Evolutionary conservation across 92 coral and sea anemone species (phyloP).

Genomic region (Meandrina meandrites): DNA sequence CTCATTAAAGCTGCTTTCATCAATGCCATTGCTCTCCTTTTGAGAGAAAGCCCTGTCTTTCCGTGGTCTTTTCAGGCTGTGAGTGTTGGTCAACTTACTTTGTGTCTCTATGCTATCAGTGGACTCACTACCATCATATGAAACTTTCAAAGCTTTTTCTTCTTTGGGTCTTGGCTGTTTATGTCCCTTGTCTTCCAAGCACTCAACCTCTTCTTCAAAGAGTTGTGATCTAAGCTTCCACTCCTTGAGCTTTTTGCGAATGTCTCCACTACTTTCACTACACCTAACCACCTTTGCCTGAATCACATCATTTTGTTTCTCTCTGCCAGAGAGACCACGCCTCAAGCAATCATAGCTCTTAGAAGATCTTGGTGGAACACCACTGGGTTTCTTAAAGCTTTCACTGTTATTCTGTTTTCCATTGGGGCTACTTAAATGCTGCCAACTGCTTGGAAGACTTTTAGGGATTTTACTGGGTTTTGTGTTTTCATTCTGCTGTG

Average conservation of each 20-base stretch:
- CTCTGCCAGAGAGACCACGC: slow-evolving; percentile 2
- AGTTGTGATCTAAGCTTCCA: slow-evolving; percentile 39
- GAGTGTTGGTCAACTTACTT: slow-evolving; percentile 39
- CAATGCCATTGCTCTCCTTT: slow-evolving; percentile 13
- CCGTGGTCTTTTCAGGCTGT: slow-evolving; percentile 50
- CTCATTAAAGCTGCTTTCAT: slow-evolving; percentile 3
- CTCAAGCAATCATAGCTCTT: slow-evolving; percentile 69
- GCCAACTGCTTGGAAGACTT: slow-evolving; percentile 45
- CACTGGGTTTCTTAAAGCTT: slow-evolving; percentile 11
- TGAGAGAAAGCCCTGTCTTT: slow-evolving; percentile 46
- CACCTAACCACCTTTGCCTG: slow-evolving; percentile 48
- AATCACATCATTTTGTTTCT: slow-evolving; percentile 15
- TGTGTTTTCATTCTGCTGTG: neutral
- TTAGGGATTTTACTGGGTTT: neutral
- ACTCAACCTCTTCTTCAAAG: slow-evolving; percentile 78
- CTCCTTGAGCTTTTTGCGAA: slow-evolving; percentile 31
- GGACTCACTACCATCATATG: slow-evolving; percentile 64
- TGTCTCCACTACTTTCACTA: slow-evolving; percentile 26
- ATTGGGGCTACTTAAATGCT: slow-evolving; percentile 4
- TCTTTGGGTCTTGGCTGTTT: slow-evolving; percentile 14
- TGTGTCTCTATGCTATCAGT: slow-evolving; percentile 65
- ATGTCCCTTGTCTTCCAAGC: slow-evolving; percentile 44
- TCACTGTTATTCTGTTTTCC: neutral
- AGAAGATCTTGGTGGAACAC: slow-evolving; percentile 45
- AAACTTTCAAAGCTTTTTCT: slow-evolving; percentile 47